These are phyloP conservation scores for Agraylea sexmaculata DNA, from an alignment of 1,140 invertebrate species.

Conservation along the genomic window DNA sequence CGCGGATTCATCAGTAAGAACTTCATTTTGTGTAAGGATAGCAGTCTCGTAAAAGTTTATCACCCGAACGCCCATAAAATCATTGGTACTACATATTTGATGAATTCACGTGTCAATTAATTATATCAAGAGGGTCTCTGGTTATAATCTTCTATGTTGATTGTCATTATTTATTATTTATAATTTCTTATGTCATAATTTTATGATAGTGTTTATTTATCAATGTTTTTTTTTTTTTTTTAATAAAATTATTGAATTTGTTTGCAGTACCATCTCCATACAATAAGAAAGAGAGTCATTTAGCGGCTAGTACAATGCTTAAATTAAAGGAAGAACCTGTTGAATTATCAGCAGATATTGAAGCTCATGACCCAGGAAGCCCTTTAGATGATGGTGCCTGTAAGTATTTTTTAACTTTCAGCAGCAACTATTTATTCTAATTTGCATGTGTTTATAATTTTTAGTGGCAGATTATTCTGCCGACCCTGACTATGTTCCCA, in stretches of 20 bases:
- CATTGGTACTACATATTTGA: no score
- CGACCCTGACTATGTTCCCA: constrained; percentile 11
- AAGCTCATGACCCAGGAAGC: constrained; percentile 1
- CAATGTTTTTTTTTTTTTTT: no score
- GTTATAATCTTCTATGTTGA: no score
- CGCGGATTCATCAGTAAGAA: constrained; percentile 34
- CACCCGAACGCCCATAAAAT: no score
- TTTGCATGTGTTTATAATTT: constrained; percentile 1
- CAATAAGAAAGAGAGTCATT: constrained; percentile 5
- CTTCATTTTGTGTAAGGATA: background rate
- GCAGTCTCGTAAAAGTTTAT: background rate
- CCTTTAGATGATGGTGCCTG: constrained; percentile 14
- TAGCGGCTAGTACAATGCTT: background rate
- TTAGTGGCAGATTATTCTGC: constrained; percentile 13
- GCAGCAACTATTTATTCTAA: background rate
- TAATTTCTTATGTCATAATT: no score
- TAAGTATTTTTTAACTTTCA: constrained; percentile 4
- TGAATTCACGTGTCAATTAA: no score
- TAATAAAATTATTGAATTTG: background rate
- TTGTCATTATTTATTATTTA: no score
- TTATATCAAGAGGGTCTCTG: no score
- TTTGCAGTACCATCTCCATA: constrained; percentile 17
- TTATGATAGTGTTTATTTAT: no score
- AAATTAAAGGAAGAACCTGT: constrained; percentile 10
- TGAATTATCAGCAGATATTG: constrained; percentile 3